A percentile compares a stretch with the other conserved stretches of the same genome.
Conservation (phyloP, 2,797 vertebrate species). For the Morus bassanus region DNA sequence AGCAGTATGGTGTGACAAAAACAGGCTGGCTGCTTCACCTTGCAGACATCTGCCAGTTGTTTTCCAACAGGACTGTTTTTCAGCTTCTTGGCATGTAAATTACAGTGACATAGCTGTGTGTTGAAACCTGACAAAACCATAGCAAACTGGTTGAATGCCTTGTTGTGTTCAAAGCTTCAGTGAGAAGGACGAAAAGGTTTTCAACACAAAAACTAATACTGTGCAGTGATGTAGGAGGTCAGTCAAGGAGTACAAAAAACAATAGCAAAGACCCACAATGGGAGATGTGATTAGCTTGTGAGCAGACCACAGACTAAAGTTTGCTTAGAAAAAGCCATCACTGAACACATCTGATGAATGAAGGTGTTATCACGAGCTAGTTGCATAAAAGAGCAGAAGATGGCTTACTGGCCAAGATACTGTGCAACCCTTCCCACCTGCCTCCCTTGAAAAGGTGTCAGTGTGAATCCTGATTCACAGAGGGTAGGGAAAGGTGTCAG, state of each 20-base stretch:
- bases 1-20: neutral
- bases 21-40: constrained; percentile 4
- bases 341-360: neutral
- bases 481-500: neutral
- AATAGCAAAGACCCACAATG: neutral
- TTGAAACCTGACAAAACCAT: neutral
- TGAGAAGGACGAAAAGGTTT: neutral
- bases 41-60: neutral
- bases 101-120: neutral
- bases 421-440: neutral
- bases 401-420: neutral
- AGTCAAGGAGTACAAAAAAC: neutral
- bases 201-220: neutral
- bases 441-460: neutral
- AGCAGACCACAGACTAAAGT: neutral
- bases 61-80: constrained; percentile 5
- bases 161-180: neutral
- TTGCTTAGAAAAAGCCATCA: neutral
- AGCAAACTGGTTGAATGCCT: neutral
- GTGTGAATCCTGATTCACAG: neutral
- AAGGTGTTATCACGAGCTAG: neutral
- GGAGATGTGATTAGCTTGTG: neutral
- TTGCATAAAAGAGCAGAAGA: neutral
- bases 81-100: neutral
- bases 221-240: neutral